Conservation (phyloP, 2,888 invertebrate species). For the Harpagoxenus sublaevis region DNA sequence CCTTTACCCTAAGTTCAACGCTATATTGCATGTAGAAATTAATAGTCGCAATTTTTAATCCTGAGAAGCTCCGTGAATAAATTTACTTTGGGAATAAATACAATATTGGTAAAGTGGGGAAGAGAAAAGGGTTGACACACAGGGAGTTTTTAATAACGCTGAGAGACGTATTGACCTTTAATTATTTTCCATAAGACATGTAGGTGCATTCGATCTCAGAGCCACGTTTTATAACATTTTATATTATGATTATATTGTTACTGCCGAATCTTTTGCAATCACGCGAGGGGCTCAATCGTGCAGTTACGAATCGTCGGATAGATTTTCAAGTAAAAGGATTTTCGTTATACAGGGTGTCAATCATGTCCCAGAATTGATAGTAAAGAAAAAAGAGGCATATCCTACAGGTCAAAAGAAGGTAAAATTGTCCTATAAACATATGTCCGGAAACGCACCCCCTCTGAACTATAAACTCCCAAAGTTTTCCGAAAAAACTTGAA, state of each 20-base stretch:
- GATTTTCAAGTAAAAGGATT: neutral
- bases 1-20: constrained; percentile 12
- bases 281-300: constrained; percentile 10
- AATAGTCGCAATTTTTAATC: constrained; percentile 24
- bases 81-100: constrained; percentile 78
- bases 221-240: constrained; percentile 61
- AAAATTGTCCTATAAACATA: too few relatives aligned
- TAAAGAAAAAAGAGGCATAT: too few relatives aligned
- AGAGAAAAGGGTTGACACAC: constrained; percentile 1
- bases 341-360: neutral
- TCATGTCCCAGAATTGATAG: too few relatives aligned
- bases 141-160: constrained; percentile 67
- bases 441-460: too few relatives aligned
- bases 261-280: constrained; percentile 59
- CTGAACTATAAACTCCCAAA: too few relatives aligned
- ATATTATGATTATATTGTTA: constrained; percentile 73
- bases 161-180: constrained; percentile 71
- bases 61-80: constrained; percentile 67
- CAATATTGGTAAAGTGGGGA: constrained; percentile 41
- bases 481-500: too few relatives aligned
- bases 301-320: neutral
- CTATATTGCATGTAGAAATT: constrained; percentile 39
- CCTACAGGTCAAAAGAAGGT: too few relatives aligned
- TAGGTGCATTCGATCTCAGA: constrained; percentile 55
- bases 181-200: constrained; percentile 74